Conservation (phyloP, 1,140 invertebrate species). For the Euura saliciscinereae region DNA sequence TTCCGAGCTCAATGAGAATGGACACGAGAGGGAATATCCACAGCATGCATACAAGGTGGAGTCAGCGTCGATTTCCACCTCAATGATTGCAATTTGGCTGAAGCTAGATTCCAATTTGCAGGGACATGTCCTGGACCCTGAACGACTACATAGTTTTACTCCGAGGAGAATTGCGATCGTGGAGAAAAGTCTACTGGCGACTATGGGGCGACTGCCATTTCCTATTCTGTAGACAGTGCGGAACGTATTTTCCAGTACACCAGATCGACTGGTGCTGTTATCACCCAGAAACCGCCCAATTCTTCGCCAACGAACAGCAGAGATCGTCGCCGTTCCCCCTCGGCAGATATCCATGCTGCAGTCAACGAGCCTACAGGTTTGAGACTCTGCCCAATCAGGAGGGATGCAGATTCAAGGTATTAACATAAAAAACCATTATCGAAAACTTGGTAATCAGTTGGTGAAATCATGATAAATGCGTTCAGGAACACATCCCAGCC, state of each 20-base stretch:
- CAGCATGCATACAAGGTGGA: constrained; percentile 69
- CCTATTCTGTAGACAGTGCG: constrained; percentile 76
- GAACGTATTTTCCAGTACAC: constrained; percentile 75
- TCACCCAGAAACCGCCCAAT: constrained; percentile 78
- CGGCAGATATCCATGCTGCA: constrained; percentile 84
- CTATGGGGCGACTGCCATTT: constrained; percentile 89
- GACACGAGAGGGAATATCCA: constrained; percentile 72
- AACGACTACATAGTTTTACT: constrained; percentile 80
- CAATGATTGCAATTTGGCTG: not conserved
- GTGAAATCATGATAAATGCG: constrained; percentile 27
- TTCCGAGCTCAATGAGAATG: constrained; percentile 71
- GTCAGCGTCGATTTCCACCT: constrained; percentile 6
- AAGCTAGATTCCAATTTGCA: constrained; percentile 37
- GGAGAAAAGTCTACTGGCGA: constrained; percentile 92
- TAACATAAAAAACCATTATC: not conserved
- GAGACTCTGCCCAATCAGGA: constrained; percentile 65
- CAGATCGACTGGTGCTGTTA: constrained; percentile 82
- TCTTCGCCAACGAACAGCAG: constrained; percentile 72
- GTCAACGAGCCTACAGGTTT: constrained; percentile 80
- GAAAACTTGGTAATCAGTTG: not conserved
- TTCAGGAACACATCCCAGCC: constrained; percentile 68
- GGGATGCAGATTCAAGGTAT: constrained; percentile 53
- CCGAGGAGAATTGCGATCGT: constrained; percentile 79
- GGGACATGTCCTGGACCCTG: constrained; percentile 81
- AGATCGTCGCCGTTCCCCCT: constrained; percentile 67